Evolutionary conservation across 2,888 invertebrate species (phyloP).

Genomic region (Kryphioiulus occultus): DNA sequence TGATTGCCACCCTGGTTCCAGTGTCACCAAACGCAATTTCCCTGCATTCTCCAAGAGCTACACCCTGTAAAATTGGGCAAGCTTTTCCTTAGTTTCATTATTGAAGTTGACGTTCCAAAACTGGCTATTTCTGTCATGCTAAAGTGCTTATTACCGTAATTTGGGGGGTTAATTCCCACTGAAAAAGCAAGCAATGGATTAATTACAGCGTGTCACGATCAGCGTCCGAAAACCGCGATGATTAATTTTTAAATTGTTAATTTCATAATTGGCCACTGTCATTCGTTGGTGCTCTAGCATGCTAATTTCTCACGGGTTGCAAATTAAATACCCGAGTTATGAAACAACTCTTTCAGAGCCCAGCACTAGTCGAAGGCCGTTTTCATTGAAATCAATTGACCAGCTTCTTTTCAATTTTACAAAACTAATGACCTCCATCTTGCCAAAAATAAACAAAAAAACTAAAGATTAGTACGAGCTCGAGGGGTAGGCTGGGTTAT

Average conservation of each 20-base stretch:
- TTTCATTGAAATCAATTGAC: not conserved
- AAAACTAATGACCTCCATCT: not conserved
- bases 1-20: too few relatives aligned
- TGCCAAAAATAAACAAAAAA: not conserved
- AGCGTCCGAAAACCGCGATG: not conserved
- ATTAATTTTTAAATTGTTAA: conserved; percentile 8
- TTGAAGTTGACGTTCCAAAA: not conserved
- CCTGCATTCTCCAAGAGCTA: not conserved
- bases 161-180: not conserved
- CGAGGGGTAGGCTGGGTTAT: not conserved
- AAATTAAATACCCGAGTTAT: not conserved
- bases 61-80: not conserved
- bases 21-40: not conserved
- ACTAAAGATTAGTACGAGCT: not conserved
- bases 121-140: not conserved
- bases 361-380: not conserved
- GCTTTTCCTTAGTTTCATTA: not conserved
- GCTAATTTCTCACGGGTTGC: not conserved
- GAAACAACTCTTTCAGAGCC: not conserved
- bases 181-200: not conserved
- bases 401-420: not conserved
- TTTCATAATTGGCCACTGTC: conserved; percentile 7
- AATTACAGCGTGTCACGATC: conserved; percentile 19
- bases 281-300: not conserved
- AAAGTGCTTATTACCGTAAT: not conserved